phyloP scores from a whole-genome alignment of 1,140 invertebrate species.

The Camponotus vicinus region DNA sequence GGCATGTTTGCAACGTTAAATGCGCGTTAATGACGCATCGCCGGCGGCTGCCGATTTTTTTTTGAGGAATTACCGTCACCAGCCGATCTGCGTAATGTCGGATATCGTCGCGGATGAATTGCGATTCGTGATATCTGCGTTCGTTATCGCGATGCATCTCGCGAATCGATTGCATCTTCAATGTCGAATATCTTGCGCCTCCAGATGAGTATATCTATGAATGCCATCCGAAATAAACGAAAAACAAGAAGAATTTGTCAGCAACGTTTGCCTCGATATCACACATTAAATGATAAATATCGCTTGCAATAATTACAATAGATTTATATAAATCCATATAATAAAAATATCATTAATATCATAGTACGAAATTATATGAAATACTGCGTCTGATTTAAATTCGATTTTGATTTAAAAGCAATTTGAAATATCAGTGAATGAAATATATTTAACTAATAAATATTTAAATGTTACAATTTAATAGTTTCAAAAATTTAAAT shows the following conservation, averaged over 20 bases:
- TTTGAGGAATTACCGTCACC: not conserved
- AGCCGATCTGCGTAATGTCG: constrained; percentile 16
- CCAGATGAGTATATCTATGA: too few species aligned
- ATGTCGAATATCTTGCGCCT: too few species aligned
- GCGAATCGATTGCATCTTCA: not conserved
- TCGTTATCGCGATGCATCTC: not conserved
- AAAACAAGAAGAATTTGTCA: not conserved
- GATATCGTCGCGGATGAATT: not conserved
- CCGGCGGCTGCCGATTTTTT: constrained; percentile 43
- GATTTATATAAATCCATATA: not conserved
- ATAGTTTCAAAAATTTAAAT: not conserved
- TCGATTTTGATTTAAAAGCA: not conserved
- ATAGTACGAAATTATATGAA: not conserved
- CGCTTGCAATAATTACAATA: too few species aligned
- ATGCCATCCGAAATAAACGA: not conserved
- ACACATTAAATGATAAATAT: not conserved
- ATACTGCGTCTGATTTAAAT: not conserved
- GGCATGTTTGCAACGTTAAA: constrained; percentile 37
- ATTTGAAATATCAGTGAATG: too few species aligned
- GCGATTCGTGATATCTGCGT: not conserved
- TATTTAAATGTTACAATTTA: too few species aligned
- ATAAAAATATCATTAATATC: not conserved
- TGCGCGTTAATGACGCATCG: constrained; percentile 16
- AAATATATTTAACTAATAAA: too few species aligned
- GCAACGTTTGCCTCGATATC: not conserved